phyloP scores from a whole-genome alignment of 1,140 invertebrate genomes.

The Dinoponera quadriceps region DNA sequence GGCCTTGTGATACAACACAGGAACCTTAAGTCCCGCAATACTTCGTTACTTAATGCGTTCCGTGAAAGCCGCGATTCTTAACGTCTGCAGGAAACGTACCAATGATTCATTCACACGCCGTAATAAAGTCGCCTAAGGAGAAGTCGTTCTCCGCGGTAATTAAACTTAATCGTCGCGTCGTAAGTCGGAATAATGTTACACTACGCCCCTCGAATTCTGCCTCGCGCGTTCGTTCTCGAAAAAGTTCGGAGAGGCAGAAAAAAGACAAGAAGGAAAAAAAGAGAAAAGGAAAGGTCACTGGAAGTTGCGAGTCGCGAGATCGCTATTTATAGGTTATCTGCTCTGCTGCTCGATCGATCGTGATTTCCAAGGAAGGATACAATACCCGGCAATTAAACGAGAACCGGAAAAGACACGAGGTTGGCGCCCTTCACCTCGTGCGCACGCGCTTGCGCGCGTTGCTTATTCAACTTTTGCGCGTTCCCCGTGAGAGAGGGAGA shows the following conservation, averaged over 20 bases:
- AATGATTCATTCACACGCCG: conserved; percentile 60
- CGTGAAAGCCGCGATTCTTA: conserved; percentile 66
- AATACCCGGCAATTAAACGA: conserved; percentile 40
- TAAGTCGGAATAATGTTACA: conserved; percentile 16
- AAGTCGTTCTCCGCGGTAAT: conserved; percentile 36
- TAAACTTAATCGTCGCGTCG: conserved; percentile 47
- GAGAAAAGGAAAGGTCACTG: neutral
- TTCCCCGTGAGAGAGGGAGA: conserved; percentile 17
- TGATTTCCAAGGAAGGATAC: conserved; percentile 34
- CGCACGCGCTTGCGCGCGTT: too few relatives aligned
- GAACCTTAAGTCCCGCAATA: conserved; percentile 18
- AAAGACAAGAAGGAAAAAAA: neutral
- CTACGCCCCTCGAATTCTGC: neutral
- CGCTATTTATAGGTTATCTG: conserved; percentile 29
- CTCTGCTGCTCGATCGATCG: too few relatives aligned
- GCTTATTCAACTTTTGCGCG: conserved; percentile 27
- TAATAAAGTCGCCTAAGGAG: conserved; percentile 10
- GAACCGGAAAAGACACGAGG: conserved; percentile 5
- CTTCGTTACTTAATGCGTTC: conserved; percentile 55
- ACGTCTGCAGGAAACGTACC: conserved; percentile 49
- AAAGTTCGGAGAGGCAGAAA: too few relatives aligned
- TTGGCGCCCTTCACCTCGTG: neutral
- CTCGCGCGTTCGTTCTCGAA: neutral
- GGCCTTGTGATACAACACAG: conserved; percentile 6
- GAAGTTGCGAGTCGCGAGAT: conserved; percentile 1